Conservation (phyloP, 2,113 vertebrate genomes). For the Aythya baeri region DNA sequence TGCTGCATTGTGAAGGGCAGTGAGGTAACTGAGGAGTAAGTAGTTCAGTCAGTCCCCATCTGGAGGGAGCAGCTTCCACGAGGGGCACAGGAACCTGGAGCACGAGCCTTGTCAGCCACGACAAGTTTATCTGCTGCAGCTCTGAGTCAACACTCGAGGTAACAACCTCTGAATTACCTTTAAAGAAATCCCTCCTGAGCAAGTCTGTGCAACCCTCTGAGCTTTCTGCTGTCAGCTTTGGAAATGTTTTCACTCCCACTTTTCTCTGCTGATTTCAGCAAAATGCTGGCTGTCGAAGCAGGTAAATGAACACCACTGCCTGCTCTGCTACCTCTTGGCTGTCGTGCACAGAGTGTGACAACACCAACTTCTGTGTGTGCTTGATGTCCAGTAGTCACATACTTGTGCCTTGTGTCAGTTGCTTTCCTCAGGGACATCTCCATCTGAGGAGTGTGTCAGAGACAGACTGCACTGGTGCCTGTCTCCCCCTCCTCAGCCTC, state of each 20-base stretch:
- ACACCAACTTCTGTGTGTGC: not conserved
- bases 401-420: not conserved
- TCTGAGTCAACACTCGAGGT: not conserved
- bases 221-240: not conserved
- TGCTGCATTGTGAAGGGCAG: not conserved
- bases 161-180: constrained; percentile 4
- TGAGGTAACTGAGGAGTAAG: not conserved
- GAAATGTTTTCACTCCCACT: not conserved
- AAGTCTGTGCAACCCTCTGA: not conserved
- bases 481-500: not conserved
- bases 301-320: not conserved
- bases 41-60: not conserved
- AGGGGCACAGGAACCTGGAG: not conserved
- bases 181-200: not conserved
- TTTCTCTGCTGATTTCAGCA: not conserved
- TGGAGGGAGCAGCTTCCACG: not conserved
- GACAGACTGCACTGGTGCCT: not conserved
- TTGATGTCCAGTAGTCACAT: not conserved
- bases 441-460: not conserved
- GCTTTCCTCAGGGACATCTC: not conserved
- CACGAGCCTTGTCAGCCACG: not conserved
- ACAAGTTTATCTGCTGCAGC: not conserved
- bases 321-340: not conserved
- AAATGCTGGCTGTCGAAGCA: not conserved
- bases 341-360: not conserved